Conservation (phyloP, 2,113 vertebrate genomes). For the Excalfactoria chinensis region DNA sequence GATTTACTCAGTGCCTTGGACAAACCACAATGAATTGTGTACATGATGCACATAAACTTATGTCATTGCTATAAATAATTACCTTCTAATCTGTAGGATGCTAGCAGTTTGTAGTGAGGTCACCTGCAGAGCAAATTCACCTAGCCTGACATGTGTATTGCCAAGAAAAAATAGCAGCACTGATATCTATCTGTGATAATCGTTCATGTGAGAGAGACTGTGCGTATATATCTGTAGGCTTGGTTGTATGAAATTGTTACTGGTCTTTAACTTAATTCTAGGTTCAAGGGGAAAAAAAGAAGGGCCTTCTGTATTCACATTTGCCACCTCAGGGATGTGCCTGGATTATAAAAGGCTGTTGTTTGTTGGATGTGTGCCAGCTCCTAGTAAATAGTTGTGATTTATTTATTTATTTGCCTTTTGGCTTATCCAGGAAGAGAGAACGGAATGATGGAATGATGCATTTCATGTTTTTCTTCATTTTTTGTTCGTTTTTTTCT, state of each 20-base stretch:
- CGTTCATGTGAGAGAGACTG: not conserved
- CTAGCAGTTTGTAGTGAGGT: not conserved
- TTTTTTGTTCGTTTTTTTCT: too few species aligned
- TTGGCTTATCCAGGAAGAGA: not conserved
- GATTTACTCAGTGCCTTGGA: not conserved
- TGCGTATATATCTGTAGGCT: not conserved
- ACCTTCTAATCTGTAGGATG: not conserved
- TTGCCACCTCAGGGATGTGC: not conserved
- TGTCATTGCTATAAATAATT: fast-evolving
- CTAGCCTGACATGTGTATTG: not conserved
- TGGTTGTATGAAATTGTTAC: not conserved
- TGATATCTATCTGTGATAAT: not conserved
- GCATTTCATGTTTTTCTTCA: not conserved
- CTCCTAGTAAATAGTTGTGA: not conserved
- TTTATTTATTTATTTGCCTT: not conserved
- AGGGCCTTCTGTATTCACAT: not conserved
- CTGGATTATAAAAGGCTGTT: not conserved
- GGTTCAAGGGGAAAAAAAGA: not conserved
- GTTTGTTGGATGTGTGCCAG: not conserved
- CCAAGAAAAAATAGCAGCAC: not conserved
- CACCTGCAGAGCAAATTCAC: not conserved
- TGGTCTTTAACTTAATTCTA: not conserved
- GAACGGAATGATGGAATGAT: not conserved
- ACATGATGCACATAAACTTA: not conserved
- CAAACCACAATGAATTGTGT: not conserved